Base-by-base conservation (phyloP, 2,113 vertebrate species). In the Daboia siamensis region DNA sequence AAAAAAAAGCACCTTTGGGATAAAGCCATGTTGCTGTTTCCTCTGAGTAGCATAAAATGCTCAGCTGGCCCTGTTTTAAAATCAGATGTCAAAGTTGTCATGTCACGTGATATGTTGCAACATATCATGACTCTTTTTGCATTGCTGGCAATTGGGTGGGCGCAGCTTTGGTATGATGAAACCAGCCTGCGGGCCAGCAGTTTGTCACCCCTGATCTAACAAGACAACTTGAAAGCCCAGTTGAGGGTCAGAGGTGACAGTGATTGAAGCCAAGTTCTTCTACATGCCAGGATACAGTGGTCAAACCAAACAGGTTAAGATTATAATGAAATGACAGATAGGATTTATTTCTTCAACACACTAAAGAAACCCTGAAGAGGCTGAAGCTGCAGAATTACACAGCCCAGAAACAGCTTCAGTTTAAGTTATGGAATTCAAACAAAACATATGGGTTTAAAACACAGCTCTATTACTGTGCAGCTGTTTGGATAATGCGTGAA, bases 281-380 rank as follows among this genome's bases (percentile, higher is more conserved):
- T 0, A 0, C 89, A 90, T 94, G 91, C 94, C 91, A 94, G 88
- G 69, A 94, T 93, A 94, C 87, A 91, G 88, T 96, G 87, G 90
- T 94, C 91, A 96, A 94, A 91, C 93, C 86, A 95, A 91, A 93
- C 92, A 91, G 92, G 88, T 96, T 95, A 95, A 94, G 92, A 90
- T 96, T 94, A 90, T 52, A 96, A 94, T 95, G 88, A 96, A 96
- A 95, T 94, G 96, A 95, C 94, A 96, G 96, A 96, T 39, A 91
- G 93, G 95, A 94, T 96, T 97, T 96, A 95, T 91, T 93, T 92
- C 91, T 95, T 93, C 94, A 95, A 84, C 93, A 93, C 95, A 93
- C 56, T 94, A 93, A 96, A 96, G 93, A 64, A 96, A 69, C 91
- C 54, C 93, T 1, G 0, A 93, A 95, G 96, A 96, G 93, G 94